Percentiles rank a stretch among this genome's conserved stretches.
phyloP scores from a whole-genome alignment of 2,113 vertebrate genomes.

The Mandrillus leucophaeus region DNA sequence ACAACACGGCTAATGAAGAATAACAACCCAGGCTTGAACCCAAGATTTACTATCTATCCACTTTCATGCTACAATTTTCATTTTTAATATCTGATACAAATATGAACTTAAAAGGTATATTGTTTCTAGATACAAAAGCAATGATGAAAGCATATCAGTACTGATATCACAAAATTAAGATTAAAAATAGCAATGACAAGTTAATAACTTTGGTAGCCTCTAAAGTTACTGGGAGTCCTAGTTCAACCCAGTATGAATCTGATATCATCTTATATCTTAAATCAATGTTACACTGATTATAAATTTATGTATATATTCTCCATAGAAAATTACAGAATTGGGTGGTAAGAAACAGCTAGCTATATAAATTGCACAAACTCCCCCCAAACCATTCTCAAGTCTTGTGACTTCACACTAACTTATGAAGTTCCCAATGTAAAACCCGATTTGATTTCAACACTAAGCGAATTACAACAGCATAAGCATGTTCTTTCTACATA shows the following conservation, averaged over 20 bases:
- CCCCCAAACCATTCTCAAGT: conserved; percentile 13
- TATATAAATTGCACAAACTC: conserved; percentile 34
- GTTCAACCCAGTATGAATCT: conserved; percentile 21
- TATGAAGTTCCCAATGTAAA: conserved; percentile 67
- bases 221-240: conserved; percentile 52
- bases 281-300: neutral
- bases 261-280: conserved; percentile 36
- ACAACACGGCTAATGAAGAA: neutral
- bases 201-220: conserved; percentile 36
- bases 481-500: conserved; percentile 43
- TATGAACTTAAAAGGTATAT: conserved; percentile 4
- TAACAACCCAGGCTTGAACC: neutral
- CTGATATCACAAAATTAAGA: conserved; percentile 39
- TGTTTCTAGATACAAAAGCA: conserved; percentile 46
- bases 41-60: neutral
- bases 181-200: conserved; percentile 48
- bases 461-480: conserved; percentile 64
- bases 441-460: conserved; percentile 62
- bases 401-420: neutral
- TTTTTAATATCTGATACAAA: conserved; percentile 39
- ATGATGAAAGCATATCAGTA: conserved; percentile 28
- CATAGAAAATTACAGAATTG: conserved; percentile 52
- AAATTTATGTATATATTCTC: conserved; percentile 43
- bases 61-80: conserved; percentile 15
- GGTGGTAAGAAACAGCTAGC: conserved; percentile 40